Conservation (phyloP, 1,140 invertebrate genomes). For the Plutomurus gul region DNA sequence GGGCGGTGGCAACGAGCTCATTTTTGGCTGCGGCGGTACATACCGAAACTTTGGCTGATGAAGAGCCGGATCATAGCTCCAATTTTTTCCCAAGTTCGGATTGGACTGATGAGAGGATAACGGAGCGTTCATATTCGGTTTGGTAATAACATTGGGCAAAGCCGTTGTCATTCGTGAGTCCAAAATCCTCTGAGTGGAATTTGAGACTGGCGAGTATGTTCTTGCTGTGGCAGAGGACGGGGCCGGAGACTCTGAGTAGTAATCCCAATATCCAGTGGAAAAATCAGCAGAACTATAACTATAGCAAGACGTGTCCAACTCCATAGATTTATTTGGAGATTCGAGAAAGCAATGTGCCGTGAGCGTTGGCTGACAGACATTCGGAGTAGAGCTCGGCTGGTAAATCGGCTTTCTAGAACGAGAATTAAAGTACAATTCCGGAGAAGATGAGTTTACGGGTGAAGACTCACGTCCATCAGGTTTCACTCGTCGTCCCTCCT, state of each 20-base stretch:
- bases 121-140: not conserved
- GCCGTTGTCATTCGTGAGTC: constrained; percentile 34
- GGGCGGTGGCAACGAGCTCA: constrained; percentile 54
- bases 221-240: not conserved
- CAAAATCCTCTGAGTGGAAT: constrained; percentile 17
- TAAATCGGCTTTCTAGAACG: constrained; percentile 52
- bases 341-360: constrained; percentile 51
- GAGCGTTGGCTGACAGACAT: constrained; percentile 53
- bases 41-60: constrained; percentile 77
- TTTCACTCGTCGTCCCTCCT: constrained; percentile 54
- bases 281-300: constrained; percentile 43
- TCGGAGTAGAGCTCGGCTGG: constrained; percentile 51
- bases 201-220: constrained; percentile 15
- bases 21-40: constrained; percentile 63
- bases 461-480: constrained; percentile 54
- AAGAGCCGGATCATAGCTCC: constrained; percentile 72
- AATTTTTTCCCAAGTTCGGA: constrained; percentile 64
- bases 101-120: not conserved
- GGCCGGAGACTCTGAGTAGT: constrained; percentile 36
- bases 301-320: constrained; percentile 45
- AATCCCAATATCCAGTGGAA: constrained; percentile 44
- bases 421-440: constrained; percentile 43
- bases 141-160: not conserved
- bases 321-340: constrained; percentile 42
- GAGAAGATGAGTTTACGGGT: constrained; percentile 46